A percentile compares a stretch with the other conserved stretches of the same genome.
phyloP scores from a whole-genome alignment of 1,140 invertebrate species.

The Saccostrea echinata region DNA sequence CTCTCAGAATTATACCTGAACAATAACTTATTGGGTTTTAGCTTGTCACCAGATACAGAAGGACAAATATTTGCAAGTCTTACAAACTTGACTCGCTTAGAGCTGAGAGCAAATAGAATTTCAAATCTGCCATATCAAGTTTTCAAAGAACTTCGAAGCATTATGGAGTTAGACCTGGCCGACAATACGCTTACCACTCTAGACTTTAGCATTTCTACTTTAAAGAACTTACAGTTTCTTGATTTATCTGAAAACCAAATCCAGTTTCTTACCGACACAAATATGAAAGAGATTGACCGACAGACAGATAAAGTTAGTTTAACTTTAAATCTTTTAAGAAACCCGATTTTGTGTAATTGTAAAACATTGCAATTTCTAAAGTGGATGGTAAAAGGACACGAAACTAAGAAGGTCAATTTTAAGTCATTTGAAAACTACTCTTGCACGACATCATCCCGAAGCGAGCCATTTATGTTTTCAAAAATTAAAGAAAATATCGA shows the following conservation, averaged over 20 bases:
- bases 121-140: not conserved
- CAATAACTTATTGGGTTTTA: conserved; percentile 50
- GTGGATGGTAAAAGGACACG: conserved; percentile 16
- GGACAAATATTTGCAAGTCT: conserved; percentile 18
- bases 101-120: conserved; percentile 46
- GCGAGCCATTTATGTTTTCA: not conserved
- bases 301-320: not conserved
- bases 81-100: conserved; percentile 29
- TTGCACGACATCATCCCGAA: not conserved
- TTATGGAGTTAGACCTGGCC: not conserved
- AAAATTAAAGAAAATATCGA: not conserved
- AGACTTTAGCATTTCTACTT: conserved; percentile 41
- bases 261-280: not conserved
- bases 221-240: conserved; percentile 50
- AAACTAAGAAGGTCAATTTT: not conserved
- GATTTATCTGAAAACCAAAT: conserved; percentile 53
- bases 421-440: not conserved
- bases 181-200: conserved; percentile 25
- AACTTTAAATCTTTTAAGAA: not conserved
- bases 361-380: conserved; percentile 24
- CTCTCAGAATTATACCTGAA: not conserved
- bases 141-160: not conserved
- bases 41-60: conserved; percentile 40
- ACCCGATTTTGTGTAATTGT: conserved; percentile 37
- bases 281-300: not conserved